Evolutionary conservation across 2,113 vertebrate genomes (phyloP).

Genomic region (Propithecus coquereli): DNA sequence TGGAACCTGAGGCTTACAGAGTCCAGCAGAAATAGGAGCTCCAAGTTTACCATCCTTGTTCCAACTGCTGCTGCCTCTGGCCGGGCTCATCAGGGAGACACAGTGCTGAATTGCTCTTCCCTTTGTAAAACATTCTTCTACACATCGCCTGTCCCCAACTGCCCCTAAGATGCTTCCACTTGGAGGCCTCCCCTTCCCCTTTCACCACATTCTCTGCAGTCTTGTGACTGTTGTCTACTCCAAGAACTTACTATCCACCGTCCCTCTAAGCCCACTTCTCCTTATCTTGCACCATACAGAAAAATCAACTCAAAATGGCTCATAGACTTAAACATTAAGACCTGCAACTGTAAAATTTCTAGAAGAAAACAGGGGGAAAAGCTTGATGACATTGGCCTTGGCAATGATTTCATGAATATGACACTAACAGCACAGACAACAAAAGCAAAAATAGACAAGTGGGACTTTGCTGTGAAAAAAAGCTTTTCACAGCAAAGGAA

Average conservation of each 20-base stretch:
- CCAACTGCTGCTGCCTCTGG: neutral
- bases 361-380: neutral
- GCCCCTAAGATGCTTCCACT: accelerated
- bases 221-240: neutral
- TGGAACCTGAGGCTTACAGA: neutral
- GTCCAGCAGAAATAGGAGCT: neutral
- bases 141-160: accelerated
- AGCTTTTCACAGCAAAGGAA: neutral
- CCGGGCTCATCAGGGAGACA: neutral
- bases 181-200: neutral
- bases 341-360: neutral
- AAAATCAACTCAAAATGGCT: neutral
- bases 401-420: neutral
- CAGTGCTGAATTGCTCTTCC: too few relatives aligned
- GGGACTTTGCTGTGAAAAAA: neutral
- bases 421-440: neutral
- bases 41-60: neutral
- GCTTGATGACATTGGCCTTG: neutral
- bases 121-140: neutral
- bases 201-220: neutral
- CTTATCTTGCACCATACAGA: neutral
- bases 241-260: accelerated
- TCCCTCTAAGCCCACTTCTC: neutral
- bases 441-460: neutral
- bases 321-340: neutral